Percentiles rank a stretch among this genome's conserved stretches.
These are phyloP conservation scores for Diabrotica undecimpunctata DNA, from an alignment of 1,140 invertebrate species.

Conservation along the genomic window DNA sequence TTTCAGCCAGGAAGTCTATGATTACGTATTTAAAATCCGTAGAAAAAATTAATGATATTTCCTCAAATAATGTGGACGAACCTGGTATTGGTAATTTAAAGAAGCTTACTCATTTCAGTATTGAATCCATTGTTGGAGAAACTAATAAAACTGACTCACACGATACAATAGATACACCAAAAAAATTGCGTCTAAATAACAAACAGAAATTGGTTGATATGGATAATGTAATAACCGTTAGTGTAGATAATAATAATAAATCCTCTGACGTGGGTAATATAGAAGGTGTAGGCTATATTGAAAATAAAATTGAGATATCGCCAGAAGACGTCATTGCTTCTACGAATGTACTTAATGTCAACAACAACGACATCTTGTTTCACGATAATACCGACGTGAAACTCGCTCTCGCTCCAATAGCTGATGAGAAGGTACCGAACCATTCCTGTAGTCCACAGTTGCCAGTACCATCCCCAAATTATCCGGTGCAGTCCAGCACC, in stretches of 20 bases:
- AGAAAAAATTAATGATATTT: slow-evolving; percentile 1
- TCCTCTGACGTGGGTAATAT: not conserved
- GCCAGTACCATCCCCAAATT: slow-evolving; percentile 41
- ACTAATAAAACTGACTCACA: no score
- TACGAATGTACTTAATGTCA: not conserved
- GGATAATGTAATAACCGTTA: no score
- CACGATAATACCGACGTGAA: slow-evolving; percentile 30
- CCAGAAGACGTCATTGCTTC: not conserved
- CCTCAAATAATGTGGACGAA: not conserved
- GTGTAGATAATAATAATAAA: no score
- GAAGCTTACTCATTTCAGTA: slow-evolving; percentile 5
- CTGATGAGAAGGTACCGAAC: slow-evolving; percentile 18
- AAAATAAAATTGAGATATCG: no score
- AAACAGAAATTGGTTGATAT: no score
- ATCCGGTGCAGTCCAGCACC: slow-evolving; percentile 35
- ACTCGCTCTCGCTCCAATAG: slow-evolving; percentile 37
- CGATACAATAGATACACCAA: not conserved
- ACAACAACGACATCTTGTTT: slow-evolving; percentile 14
- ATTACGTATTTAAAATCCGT: slow-evolving; percentile 30
- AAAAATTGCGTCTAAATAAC: not conserved
- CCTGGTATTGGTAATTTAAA: not conserved
- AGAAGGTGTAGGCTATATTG: not conserved
- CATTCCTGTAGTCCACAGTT: slow-evolving; percentile 41
- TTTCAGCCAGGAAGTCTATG: slow-evolving; percentile 45
- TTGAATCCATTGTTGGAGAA: slow-evolving; percentile 8